Evolutionary conservation across 2,888 invertebrate species (phyloP).

Genomic region (Cyaniris semiargus): DNA sequence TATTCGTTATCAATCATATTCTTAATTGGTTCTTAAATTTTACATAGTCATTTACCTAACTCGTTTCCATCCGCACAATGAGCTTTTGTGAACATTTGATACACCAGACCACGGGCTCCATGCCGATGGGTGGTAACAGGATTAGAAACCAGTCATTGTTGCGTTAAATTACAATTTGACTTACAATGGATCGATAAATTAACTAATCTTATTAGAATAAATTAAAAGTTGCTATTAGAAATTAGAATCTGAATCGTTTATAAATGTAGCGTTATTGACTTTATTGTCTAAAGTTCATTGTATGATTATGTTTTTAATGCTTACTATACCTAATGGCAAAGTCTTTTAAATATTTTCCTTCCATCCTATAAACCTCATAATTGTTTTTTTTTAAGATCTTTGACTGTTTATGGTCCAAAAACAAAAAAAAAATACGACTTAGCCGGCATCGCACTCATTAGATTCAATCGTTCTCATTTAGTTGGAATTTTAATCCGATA

Average conservation of each 20-base stretch:
- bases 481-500: slow-evolving; percentile 26
- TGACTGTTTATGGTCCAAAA: background rate
- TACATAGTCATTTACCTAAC: slow-evolving; percentile 65
- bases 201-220: slow-evolving; percentile 31
- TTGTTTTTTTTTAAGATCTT: background rate
- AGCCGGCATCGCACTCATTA: background rate
- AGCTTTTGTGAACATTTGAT: slow-evolving; percentile 51
- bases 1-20: background rate
- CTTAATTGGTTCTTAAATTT: slow-evolving; percentile 43
- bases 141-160: slow-evolving; percentile 72
- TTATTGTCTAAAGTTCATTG: background rate
- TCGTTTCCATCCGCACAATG: slow-evolving; percentile 67
- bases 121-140: slow-evolving; percentile 73
- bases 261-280: background rate
- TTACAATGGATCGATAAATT: slow-evolving; percentile 55
- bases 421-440: slow-evolving; percentile 1
- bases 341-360: background rate
- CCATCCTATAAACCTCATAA: background rate
- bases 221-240: background rate
- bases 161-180: slow-evolving; percentile 70
- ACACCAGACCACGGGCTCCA: background rate
- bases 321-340: background rate
- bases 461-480: background rate
- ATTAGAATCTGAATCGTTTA: background rate
- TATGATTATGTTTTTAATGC: no score